A percentile compares a stretch with the other conserved stretches of the same genome.
Evolutionary conservation across 2,113 vertebrate species (phyloP).

Genomic region (Actenoides lindsayi): DNA sequence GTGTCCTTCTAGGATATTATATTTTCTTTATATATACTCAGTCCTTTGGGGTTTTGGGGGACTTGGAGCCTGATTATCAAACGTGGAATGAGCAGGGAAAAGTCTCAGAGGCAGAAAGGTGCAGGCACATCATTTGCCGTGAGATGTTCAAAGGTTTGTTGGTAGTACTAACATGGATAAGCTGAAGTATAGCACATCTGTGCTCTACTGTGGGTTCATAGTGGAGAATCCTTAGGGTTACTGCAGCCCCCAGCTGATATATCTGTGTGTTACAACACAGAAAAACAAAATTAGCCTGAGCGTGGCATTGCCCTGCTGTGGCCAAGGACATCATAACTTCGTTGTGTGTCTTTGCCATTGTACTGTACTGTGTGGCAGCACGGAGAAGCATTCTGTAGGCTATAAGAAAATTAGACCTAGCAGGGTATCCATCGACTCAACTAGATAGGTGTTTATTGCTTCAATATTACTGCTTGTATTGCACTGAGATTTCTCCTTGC

Average conservation of each 20-base stretch:
- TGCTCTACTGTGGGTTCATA: neutral
- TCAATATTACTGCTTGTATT: neutral
- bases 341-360: neutral
- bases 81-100: neutral
- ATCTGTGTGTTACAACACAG: neutral
- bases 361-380: neutral
- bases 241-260: neutral
- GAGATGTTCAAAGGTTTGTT: neutral
- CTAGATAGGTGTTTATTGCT: neutral
- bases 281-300: neutral
- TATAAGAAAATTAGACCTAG: neutral
- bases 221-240: neutral
- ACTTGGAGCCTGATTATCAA: neutral
- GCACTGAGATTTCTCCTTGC: neutral
- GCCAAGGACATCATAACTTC: neutral
- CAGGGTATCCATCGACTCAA: neutral
- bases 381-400: neutral
- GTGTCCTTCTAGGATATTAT: neutral
- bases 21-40: neutral
- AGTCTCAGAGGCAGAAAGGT: neutral
- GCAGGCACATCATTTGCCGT: neutral
- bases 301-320: neutral
- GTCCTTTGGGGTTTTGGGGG: neutral
- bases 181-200: neutral
- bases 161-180: neutral